Evolutionary conservation across 2,113 vertebrate species (phyloP).

Genomic region (Protomyctophum bolini): DNA sequence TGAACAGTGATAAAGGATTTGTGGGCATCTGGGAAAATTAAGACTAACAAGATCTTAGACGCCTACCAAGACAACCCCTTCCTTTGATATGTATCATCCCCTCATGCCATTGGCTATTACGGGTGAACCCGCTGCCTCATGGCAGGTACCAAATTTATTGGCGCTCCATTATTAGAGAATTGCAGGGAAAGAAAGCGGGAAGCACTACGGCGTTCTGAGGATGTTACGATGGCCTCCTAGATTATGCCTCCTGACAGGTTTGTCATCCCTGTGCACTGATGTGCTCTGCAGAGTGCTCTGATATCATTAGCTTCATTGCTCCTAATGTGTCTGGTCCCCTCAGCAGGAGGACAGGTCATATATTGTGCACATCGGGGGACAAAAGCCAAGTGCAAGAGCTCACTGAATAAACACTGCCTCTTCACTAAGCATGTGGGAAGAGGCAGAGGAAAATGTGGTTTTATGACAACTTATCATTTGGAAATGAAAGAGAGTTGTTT

Average conservation of each 20-base stretch:
- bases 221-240: slow-evolving; percentile 90
- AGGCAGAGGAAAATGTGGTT: slow-evolving; percentile 18
- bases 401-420: slow-evolving; percentile 39
- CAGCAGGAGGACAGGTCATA: slow-evolving; percentile 84
- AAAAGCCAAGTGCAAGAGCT: slow-evolving; percentile 63
- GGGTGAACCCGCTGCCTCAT: slow-evolving; percentile 79
- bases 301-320: slow-evolving; percentile 98
- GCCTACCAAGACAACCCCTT: slow-evolving; percentile 87
- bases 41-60: slow-evolving; percentile 90
- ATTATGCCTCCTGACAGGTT: slow-evolving; percentile 95
- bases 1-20: slow-evolving; percentile 92
- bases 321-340: slow-evolving; percentile 94
- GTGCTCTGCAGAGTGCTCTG: slow-evolving; percentile 94
- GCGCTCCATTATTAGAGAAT: slow-evolving; percentile 93
- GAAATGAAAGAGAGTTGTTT: neutral
- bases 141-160: slow-evolving; percentile 93
- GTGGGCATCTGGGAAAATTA: slow-evolving; percentile 89
- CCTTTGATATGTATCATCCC: slow-evolving; percentile 94
- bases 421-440: slow-evolving; percentile 25
- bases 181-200: slow-evolving; percentile 86
- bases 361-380: slow-evolving; percentile 79
- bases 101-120: slow-evolving; percentile 83
- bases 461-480: slow-evolving; percentile 17
- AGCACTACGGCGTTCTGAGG: slow-evolving; percentile 91
- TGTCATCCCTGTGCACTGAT: slow-evolving; percentile 91